Conservation (phyloP, 2,797 vertebrate genomes). For the Eulemur mongoz region DNA sequence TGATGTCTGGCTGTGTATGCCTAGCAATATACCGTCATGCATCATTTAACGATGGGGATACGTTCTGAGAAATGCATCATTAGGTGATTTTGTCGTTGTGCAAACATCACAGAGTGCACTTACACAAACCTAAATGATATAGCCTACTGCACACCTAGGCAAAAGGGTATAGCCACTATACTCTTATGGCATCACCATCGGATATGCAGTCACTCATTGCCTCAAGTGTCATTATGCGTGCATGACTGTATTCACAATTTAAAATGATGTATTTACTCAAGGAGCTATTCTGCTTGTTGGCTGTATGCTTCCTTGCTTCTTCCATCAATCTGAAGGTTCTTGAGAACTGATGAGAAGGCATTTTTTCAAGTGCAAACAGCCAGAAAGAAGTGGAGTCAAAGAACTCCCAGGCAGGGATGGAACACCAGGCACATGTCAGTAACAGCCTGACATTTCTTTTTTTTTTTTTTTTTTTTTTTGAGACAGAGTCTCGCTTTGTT, state of each 20-base stretch:
- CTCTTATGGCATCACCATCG: background rate
- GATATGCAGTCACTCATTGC: background rate
- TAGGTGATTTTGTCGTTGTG: background rate
- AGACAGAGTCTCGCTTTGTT: too few relatives aligned
- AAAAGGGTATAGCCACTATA: background rate
- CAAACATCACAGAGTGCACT: background rate
- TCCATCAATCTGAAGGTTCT: conserved; percentile 8
- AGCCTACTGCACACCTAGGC: background rate
- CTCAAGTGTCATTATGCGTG: background rate
- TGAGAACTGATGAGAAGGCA: background rate
- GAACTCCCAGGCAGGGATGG: background rate
- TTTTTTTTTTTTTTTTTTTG: too few relatives aligned
- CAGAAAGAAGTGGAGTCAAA: background rate
- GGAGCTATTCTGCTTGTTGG: background rate
- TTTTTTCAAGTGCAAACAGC: conserved; percentile 40
- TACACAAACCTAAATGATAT: background rate
- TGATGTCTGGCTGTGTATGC: background rate
- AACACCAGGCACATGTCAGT: background rate
- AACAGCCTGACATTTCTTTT: background rate
- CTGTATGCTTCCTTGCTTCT: background rate
- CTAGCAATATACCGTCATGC: background rate
- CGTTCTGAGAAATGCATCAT: background rate
- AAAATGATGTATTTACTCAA: conserved; percentile 5
- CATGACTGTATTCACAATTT: background rate
- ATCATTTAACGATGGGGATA: background rate